A percentile compares a stretch with the other conserved stretches of the same genome.
These are phyloP conservation scores for Urocynchramus pylzowi DNA, from an alignment of 2,113 vertebrate genomes.

Conservation along the genomic window DNA sequence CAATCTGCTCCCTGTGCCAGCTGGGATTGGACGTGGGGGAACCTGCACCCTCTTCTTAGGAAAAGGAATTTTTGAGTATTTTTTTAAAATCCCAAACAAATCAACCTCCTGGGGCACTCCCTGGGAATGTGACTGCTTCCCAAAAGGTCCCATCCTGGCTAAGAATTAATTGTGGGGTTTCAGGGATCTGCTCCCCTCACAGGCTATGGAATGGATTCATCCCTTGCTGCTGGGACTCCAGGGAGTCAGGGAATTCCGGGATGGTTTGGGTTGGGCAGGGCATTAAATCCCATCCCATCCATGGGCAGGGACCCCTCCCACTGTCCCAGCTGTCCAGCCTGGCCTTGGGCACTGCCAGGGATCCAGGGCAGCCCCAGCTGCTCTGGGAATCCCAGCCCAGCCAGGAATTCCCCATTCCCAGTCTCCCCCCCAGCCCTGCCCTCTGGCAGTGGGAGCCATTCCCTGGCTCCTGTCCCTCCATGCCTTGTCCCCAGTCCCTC, in stretches of 20 bases:
- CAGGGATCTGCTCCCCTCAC: neutral
- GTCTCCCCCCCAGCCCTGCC: neutral
- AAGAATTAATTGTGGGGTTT: fast-evolving
- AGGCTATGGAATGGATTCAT: neutral
- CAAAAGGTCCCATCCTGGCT: fast-evolving
- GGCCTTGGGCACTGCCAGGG: neutral
- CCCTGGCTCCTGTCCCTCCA: neutral
- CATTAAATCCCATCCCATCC: neutral
- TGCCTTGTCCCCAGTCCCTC: neutral
- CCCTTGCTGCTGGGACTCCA: fast-evolving
- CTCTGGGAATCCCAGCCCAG: neutral
- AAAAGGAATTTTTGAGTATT: neutral
- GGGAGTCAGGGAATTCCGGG: neutral
- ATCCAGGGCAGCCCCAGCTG: neutral
- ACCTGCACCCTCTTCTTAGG: neutral
- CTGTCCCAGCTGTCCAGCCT: neutral
- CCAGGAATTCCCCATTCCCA: neutral
- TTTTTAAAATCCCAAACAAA: neutral
- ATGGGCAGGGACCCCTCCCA: neutral
- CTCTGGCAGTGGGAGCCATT: neutral
- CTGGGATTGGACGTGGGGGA: neutral
- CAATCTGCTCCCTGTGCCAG: neutral
- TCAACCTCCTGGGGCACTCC: neutral
- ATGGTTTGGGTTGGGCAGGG: neutral
- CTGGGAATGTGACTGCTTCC: neutral